Percentiles rank a stretch among this genome's conserved stretches.
phyloP scores from a whole-genome alignment of 2,113 vertebrate genomes.

The Forbesichthys papilliferus region DNA sequence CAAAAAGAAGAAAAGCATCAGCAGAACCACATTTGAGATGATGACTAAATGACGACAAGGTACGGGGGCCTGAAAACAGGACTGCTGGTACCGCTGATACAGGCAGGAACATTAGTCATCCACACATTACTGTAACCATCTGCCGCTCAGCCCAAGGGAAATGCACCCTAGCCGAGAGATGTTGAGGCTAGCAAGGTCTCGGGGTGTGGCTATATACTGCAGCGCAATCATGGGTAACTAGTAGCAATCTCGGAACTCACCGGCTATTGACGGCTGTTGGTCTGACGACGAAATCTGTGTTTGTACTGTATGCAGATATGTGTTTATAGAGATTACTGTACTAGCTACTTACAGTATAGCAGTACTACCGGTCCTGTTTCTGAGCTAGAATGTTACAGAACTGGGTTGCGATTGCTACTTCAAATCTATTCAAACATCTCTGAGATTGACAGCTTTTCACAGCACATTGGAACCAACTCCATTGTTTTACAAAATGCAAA shows the following conservation, averaged over 20 bases:
- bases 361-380: slow-evolving; percentile 65
- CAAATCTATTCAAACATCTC: slow-evolving; percentile 61
- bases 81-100: slow-evolving; percentile 58
- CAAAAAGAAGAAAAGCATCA: slow-evolving; percentile 65
- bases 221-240: slow-evolving; percentile 26
- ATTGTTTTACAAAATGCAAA: slow-evolving; percentile 51
- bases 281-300: too few species aligned
- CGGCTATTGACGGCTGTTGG: too few species aligned
- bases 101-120: slow-evolving; percentile 16
- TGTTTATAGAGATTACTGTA: too few species aligned
- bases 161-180: slow-evolving; percentile 8
- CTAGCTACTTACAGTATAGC: neutral
- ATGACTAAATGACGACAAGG: slow-evolving; percentile 51
- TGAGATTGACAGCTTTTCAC: slow-evolving; percentile 28
- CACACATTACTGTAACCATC: slow-evolving; percentile 24
- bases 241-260: slow-evolving; percentile 15
- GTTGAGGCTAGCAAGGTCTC: slow-evolving; percentile 31
- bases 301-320: too few species aligned
- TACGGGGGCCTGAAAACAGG: slow-evolving; percentile 56
- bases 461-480: slow-evolving; percentile 35
- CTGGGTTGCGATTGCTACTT: slow-evolving; percentile 61
- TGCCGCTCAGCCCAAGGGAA: neutral
- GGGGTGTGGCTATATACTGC: slow-evolving; percentile 37
- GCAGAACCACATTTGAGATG: slow-evolving; percentile 68
- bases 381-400: slow-evolving; percentile 49